Base-by-base conservation (phyloP, 2,888 invertebrate genomes). In the Polyommatus icarus region DNA sequence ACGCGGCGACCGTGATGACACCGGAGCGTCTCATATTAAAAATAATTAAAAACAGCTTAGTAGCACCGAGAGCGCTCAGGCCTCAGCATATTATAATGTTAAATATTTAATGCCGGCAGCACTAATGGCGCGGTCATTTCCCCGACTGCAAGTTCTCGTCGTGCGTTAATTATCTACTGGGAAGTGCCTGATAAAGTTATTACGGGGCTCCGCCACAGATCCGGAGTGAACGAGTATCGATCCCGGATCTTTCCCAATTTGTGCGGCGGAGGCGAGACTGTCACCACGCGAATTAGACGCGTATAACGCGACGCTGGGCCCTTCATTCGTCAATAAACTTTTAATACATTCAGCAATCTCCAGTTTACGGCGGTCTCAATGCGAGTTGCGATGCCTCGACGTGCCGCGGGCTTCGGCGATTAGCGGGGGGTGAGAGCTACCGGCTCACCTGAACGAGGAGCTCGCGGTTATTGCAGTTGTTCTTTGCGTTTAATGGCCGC, bases 321-420 rank as follows among this genome's bases (percentile, higher is more conserved):
- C 72, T 7, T 20, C n/a, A 2, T 5, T n/a, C 15, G 6, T 50
- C 29, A 24, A 24, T 73, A 46, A 73, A 73, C 40, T 46, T 73
- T 50, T 46, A 73, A 73, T 73, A 73, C 24, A 50, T 73, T 46
- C 73, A 46, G 46, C 24, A 50, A 20, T 73, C 46, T 73, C 40
- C 29, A 50, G 12, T 72, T 40, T 46, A 72, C 40, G n/a, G 73
- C 24, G 12, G 12, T 46, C 20, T 46, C n/a, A 20, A 72, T 50
- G 46, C 46, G 73, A 46, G 73, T 73, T 12, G 73, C 40, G 3
- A 18, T 24, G 61, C 10, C 24, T 4, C 61, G 24, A 61, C 10
- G 20, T 59, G 59, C n/a, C 20, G 32, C 36, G 67, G 8, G 29
- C 10, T 67, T 3, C 24, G 71, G 32, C 32, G 32, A 71, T 71